Evolutionary conservation across 2,797 vertebrate genomes (phyloP), one percentile per base, ranked within the genome.

Genomic region (Microhierax caerulescens): DNA sequence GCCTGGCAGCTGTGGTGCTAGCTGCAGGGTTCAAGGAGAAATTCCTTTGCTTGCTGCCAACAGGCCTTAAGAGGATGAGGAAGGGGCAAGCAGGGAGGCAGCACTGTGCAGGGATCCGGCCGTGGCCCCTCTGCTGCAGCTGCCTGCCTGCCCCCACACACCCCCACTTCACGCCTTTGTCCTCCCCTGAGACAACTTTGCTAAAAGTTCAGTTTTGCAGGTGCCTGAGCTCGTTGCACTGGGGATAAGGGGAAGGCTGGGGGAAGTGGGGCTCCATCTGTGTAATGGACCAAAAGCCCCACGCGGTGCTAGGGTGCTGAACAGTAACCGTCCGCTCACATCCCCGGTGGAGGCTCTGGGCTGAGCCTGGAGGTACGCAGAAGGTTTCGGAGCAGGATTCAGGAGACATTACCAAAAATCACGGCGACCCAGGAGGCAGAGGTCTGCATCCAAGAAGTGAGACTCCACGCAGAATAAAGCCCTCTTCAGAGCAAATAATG

Each of bases 281-380:
- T 32, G 74, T 85, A 91, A 91, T 93, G 88, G 91, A 94, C 83
- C 88, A 93, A 89, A 95, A 88, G 74, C 50, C 57, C 53, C 67
- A 36, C 0, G 0, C 0, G 0, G 15, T 60, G 67, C 48, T 45
- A 54, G 81, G 68, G 89, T 77, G 43, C 28, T 43, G 53, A 80
- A 61, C 2, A 5, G 53, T 56, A 64, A 50, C 70, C 41, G 41
- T 47, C 28, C 57, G 59, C 82, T 88, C 41, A 10, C 41, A 25
- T 78, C 20, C 13, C 56, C 56, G 36, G 5, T 51, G 50, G 34
- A 64, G n/a, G 53, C n/a, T 84, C 47, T 56, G 65, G 50, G 50
- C 19, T 60, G 36, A 90, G 70, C 27, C 34, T 32, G 18, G 43
- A 59, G n/a, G 48, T 54, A 72, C 0, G 0, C 30, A 34, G n/a